Evolutionary conservation across 2,888 invertebrate genomes (phyloP).

Genomic region (Athalia rosae): DNA sequence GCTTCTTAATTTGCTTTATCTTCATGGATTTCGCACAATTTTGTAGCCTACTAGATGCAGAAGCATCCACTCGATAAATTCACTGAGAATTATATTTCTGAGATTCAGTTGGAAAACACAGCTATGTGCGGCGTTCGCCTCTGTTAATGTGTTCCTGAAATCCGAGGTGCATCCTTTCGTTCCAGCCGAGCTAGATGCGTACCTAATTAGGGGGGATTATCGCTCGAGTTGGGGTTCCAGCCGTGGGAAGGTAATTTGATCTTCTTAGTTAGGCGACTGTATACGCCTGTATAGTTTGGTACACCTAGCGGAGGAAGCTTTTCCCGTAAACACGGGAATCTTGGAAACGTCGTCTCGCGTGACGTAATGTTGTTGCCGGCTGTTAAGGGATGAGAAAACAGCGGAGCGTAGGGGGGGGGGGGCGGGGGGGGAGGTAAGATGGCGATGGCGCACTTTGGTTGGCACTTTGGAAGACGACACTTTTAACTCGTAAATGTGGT

Average conservation of each 20-base stretch:
- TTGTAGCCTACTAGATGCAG: too few species aligned
- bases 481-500: neutral
- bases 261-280: constrained; percentile 36
- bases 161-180: neutral
- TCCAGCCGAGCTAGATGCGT: neutral
- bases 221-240: constrained; percentile 30
- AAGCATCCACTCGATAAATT: too few species aligned
- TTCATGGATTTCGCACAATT: too few species aligned
- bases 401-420: neutral
- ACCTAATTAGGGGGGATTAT: constrained; percentile 9
- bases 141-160: neutral
- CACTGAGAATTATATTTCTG: too few species aligned
- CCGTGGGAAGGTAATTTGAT: constrained; percentile 27
- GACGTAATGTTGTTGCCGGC: neutral
- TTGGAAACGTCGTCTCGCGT: constrained; percentile 19
- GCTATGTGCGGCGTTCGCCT: too few species aligned
- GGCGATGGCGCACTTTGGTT: neutral
- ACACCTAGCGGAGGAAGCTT: neutral
- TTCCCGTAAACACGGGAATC: neutral
- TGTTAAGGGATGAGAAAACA: neutral
- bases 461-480: constrained; percentile 18
- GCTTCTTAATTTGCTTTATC: too few species aligned
- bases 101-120: too few species aligned
- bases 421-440: neutral
- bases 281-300: neutral